Base-by-base conservation (phyloP, 1,140 invertebrate species). In the Vollenhovia emeryi region DNA sequence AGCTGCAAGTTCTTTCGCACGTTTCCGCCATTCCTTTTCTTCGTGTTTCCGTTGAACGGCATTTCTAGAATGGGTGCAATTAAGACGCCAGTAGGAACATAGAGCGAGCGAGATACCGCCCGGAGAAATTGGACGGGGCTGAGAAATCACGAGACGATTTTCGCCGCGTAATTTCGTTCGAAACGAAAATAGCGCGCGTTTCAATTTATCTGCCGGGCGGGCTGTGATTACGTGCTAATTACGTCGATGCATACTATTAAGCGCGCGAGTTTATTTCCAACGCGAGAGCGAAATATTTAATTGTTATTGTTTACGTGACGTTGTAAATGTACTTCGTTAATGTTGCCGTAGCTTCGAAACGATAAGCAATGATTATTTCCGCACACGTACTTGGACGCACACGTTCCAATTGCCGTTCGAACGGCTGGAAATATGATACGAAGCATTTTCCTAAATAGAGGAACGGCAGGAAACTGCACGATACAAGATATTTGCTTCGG, bases 41-140 rank as follows among this genome's bases (percentile, higher is more conserved):
- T 55, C 75, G 55, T 50, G 24, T 83, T 78, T 73, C 50, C 78
- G 50, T 86, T 89, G 9, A 75, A 86, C 84, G 71, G 52, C 59
- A 59, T 89, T 79, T 68, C 73, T 55, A 86, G 88, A 89, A 89
- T 89, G 79, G 79, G 9, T 64, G 88, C 87, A 89, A 89, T 89
- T 89, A 89, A 89, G 87, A 89, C 62, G 76, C 73, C 33, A 74
- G 50, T 33, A 83, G 76, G 86, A 87, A 50, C 64, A 50, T 33
- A 33, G 33, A 33, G 18, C 55, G 21, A 27, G 27, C 40, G 36
- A 50, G 75, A 80, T 57, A 36, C 57, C 59, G 84, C 76, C 50
- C 24, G 59, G 36, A 75, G 88, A 89, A 86, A 89, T 84, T 68
- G 84, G 45, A 48, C n/a, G 50, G 48, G 48, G 57, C 50, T 57